phyloP scores from a whole-genome alignment of 1,140 invertebrate genomes.

The Onthophagus taurus region DNA sequence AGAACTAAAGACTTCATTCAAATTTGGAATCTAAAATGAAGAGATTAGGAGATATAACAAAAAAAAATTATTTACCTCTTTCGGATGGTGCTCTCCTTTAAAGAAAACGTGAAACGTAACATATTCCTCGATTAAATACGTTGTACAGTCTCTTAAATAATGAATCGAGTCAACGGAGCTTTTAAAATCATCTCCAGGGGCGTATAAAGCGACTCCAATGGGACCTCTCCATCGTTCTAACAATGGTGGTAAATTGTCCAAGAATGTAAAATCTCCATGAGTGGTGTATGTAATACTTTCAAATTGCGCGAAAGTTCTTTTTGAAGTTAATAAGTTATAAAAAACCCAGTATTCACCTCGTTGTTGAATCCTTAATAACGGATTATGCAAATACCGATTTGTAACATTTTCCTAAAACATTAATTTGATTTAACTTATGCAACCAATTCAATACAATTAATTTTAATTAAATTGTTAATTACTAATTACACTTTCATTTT shows the following conservation, averaged over 20 bases:
- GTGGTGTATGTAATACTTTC: slow-evolving; percentile 62
- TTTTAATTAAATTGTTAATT: too few relatives aligned
- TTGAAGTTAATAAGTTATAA: slow-evolving; percentile 65
- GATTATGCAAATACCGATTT: too few relatives aligned
- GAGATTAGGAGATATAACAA: slow-evolving; percentile 21
- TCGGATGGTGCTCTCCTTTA: slow-evolving; percentile 26
- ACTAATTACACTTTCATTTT: too few relatives aligned
- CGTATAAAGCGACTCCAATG: slow-evolving; percentile 57
- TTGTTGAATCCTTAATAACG: too few relatives aligned
- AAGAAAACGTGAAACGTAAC: slow-evolving; percentile 61
- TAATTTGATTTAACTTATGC: too few relatives aligned
- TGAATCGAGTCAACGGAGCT: slow-evolving; percentile 47
- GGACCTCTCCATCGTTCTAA: slow-evolving; percentile 44
- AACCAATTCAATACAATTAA: too few relatives aligned
- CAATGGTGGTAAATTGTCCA: slow-evolving; percentile 27
- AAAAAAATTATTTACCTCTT: not conserved
- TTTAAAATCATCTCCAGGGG: slow-evolving; percentile 56
- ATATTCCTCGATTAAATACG: slow-evolving; percentile 43
- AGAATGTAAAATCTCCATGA: slow-evolving; percentile 24
- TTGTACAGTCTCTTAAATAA: slow-evolving; percentile 46
- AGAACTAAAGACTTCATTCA: slow-evolving; percentile 13
- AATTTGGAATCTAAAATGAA: slow-evolving; percentile 29
- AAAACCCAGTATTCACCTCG: slow-evolving; percentile 77
- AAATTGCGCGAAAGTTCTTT: slow-evolving; percentile 41
- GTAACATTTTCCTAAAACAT: too few relatives aligned